These are phyloP conservation scores for Melanotaenia pygmaea DNA, from an alignment of 2,797 vertebrate genomes.

Conservation along the genomic window DNA sequence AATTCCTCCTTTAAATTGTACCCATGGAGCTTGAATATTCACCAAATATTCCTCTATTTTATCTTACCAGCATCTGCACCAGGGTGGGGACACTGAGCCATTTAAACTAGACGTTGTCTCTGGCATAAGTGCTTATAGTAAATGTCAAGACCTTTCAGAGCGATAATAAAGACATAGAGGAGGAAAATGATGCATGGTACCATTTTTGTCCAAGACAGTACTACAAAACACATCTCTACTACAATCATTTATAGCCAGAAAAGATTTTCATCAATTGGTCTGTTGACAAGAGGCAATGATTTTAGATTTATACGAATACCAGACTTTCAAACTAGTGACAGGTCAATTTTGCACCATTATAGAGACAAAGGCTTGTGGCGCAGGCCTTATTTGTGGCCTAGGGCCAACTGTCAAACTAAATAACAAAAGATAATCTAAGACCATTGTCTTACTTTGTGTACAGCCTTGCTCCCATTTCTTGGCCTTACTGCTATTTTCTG, in stretches of 20 bases:
- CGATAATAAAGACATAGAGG: conserved; percentile 69
- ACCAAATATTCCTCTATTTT: conserved; percentile 48
- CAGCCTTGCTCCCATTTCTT: conserved; percentile 20
- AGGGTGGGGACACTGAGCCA: conserved; percentile 31
- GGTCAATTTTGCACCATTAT: conserved; percentile 78
- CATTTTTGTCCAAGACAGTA: conserved; percentile 49
- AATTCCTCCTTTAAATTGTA: conserved; percentile 41
- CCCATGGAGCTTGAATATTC: conserved; percentile 39
- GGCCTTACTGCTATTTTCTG: conserved; percentile 13
- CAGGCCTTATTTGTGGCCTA: conserved; percentile 51
- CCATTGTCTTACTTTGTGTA: conserved; percentile 51
- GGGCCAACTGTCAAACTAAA: conserved; percentile 67
- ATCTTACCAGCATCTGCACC: conserved; percentile 27
- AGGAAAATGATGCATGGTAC: conserved; percentile 68
- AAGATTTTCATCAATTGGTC: conserved; percentile 69
- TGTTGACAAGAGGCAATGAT: conserved; percentile 70
- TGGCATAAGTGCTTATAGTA: conserved; percentile 72
- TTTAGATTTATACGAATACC: conserved; percentile 76
- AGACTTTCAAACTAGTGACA: conserved; percentile 75
- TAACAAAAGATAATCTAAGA: conserved; percentile 57
- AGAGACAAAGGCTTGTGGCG: conserved; percentile 50
- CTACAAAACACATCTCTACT: conserved; percentile 45
- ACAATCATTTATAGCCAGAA: conserved; percentile 60
- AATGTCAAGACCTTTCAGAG: conserved; percentile 80
- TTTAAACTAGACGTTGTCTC: conserved; percentile 64